Conservation (phyloP, 1,140 invertebrate genomes). For the Temnothorax curvispinosus region DNA sequence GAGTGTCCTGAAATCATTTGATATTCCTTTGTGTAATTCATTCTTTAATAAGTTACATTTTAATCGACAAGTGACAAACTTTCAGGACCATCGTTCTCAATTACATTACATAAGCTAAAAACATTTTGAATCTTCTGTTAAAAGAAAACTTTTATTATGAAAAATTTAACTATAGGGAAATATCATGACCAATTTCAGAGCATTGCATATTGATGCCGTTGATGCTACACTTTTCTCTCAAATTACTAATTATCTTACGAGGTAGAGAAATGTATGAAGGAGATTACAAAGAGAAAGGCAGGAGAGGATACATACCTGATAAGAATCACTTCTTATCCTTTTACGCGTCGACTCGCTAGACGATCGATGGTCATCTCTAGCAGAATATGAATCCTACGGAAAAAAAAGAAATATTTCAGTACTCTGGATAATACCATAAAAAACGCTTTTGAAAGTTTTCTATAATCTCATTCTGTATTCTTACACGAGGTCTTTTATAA, state of each 20-base stretch:
- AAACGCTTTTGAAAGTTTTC: not conserved
- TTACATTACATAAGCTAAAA: constrained; percentile 60
- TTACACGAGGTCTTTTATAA: constrained; percentile 82
- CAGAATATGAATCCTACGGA: constrained; percentile 80
- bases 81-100: constrained; percentile 74
- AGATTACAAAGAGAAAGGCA: not conserved
- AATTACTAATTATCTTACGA: constrained; percentile 17
- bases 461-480: constrained; percentile 33
- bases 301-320: constrained; percentile 79
- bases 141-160: not conserved
- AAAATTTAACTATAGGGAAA: constrained; percentile 21
- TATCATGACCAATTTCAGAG: not conserved
- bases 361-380: constrained; percentile 81
- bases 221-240: constrained; percentile 15
- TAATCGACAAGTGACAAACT: constrained; percentile 34
- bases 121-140: constrained; percentile 23
- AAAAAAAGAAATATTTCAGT: constrained; percentile 7
- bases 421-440: not conserved
- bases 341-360: constrained; percentile 81
- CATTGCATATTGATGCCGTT: not conserved
- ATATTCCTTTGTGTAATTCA: constrained; percentile 22
- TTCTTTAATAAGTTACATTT: constrained; percentile 34
- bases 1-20: constrained; percentile 71
- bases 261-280: not conserved
- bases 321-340: constrained; percentile 82